Conservation (phyloP, 2,888 invertebrate genomes). For the Spatulosminthurus flaviceps region DNA sequence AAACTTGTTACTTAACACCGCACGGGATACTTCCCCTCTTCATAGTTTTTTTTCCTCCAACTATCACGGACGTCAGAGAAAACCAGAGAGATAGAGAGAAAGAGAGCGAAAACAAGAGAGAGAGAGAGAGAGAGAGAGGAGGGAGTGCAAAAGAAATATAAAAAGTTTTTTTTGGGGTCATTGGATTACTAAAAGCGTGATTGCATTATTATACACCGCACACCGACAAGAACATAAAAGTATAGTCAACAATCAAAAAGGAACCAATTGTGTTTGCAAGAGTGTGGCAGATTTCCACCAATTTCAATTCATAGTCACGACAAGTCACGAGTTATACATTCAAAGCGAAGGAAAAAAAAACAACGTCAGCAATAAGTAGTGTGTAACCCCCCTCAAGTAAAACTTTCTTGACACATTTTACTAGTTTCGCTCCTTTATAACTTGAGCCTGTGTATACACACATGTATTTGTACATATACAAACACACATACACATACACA, state of each 20-base stretch:
- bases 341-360: not conserved
- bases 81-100: too few species aligned
- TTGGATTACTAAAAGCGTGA: constrained; percentile 14
- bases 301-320: constrained; percentile 14
- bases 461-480: too few species aligned
- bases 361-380: not conserved
- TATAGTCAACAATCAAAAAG: constrained; percentile 12
- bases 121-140: not conserved
- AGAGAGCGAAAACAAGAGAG: not conserved
- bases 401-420: not conserved
- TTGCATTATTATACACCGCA: constrained; percentile 18
- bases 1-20: constrained; percentile 14
- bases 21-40: not conserved
- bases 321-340: not conserved
- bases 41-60: not conserved
- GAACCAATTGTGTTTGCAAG: not conserved
- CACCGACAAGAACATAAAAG: constrained; percentile 7
- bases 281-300: not conserved
- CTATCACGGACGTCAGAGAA: not conserved
- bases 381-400: not conserved
- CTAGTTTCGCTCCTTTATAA: not conserved
- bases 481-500: too few species aligned
- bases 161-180: constrained; percentile 1
- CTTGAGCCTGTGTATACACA: too few species aligned
- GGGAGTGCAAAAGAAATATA: not conserved